Evolutionary conservation across 2,888 invertebrate genomes (phyloP).

Genomic region (Rhagium mordax): DNA sequence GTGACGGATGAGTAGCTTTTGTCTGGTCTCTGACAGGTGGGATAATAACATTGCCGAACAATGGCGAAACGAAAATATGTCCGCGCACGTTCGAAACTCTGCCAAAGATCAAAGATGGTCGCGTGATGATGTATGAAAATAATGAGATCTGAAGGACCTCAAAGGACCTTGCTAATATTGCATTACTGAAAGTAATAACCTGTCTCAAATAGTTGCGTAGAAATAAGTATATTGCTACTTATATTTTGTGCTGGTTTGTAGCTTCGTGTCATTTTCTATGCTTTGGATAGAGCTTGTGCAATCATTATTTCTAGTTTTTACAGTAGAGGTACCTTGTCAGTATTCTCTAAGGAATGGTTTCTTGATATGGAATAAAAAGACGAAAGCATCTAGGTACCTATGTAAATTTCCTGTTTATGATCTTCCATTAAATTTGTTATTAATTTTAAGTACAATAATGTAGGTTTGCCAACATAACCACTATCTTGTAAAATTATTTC

Average conservation of each 20-base stretch:
- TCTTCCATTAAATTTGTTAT: background rate
- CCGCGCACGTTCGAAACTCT: conserved; percentile 36
- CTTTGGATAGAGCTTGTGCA: no score
- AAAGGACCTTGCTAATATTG: background rate
- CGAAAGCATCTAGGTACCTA: no score
- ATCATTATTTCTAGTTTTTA: no score
- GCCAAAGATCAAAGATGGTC: conserved; percentile 39
- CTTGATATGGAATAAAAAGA: background rate
- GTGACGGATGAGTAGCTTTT: conserved; percentile 64
- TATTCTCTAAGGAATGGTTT: no score
- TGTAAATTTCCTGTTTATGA: background rate
- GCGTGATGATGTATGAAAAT: conserved; percentile 24
- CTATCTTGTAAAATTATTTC: conserved; percentile 10
- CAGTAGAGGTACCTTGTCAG: no score
- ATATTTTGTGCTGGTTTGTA: no score
- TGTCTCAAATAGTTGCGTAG: background rate
- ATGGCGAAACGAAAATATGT: conserved; percentile 63
- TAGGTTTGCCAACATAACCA: background rate
- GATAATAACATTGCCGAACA: conserved; percentile 65
- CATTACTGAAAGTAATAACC: background rate
- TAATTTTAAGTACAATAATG: conserved; percentile 6
- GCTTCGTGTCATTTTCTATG: no score
- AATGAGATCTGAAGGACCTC: background rate
- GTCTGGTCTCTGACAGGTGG: conserved; percentile 67
- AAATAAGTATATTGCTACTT: background rate